phyloP scores from a whole-genome alignment of 2,113 vertebrate species.

The Salvator merianae region DNA sequence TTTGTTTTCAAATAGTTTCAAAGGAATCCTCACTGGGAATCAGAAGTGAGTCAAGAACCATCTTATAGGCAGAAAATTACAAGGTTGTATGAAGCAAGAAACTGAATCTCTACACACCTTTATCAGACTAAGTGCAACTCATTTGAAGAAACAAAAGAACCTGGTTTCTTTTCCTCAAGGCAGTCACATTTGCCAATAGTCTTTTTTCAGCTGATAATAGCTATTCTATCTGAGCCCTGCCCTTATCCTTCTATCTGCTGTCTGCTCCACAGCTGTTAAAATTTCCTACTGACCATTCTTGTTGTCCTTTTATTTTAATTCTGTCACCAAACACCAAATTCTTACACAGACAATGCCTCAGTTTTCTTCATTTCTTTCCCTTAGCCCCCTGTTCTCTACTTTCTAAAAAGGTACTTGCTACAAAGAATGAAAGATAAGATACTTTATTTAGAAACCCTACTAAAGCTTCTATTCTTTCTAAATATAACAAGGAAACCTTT shows the following conservation, averaged over 20 bases:
- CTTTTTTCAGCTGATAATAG: conserved; percentile 71
- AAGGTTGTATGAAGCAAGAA: conserved; percentile 69
- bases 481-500: conserved; percentile 74
- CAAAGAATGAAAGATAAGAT: conserved; percentile 58
- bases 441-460: conserved; percentile 64
- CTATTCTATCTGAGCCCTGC: conserved; percentile 65
- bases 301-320: conserved; percentile 60
- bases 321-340: conserved; percentile 51
- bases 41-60: conserved; percentile 68
- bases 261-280: conserved; percentile 76
- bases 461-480: conserved; percentile 60
- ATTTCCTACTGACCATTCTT: conserved; percentile 58
- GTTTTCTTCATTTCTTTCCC: conserved; percentile 56
- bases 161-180: conserved; percentile 76
- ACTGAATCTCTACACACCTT: conserved; percentile 72
- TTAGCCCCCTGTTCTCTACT: conserved; percentile 47
- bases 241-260: conserved; percentile 72
- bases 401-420: conserved; percentile 57
- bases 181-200: conserved; percentile 63
- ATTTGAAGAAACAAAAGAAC: conserved; percentile 76
- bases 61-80: conserved; percentile 68
- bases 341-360: conserved; percentile 34
- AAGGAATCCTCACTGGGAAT: conserved; percentile 68
- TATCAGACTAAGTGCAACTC: conserved; percentile 68
- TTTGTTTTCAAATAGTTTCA: conserved; percentile 63